Base-by-base conservation (phyloP, 2,888 invertebrate species). In the Drosophila pegasa region DNA sequence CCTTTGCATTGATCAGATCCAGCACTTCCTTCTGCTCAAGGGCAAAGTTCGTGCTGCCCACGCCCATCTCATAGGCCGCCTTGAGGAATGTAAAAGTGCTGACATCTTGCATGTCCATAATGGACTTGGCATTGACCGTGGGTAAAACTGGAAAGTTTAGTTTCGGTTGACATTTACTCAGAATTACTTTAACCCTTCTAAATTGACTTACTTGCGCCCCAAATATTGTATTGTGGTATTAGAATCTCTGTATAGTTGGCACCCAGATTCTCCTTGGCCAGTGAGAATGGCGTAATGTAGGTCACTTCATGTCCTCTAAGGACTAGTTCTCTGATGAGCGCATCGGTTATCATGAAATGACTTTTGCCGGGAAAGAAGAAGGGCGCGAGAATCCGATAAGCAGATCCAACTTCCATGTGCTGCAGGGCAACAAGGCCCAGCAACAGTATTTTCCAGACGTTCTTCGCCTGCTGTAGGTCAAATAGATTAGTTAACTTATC, bases 261-360 rank as follows among this genome's bases (percentile, higher is more conserved):
- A 0, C 83, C 80, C 41, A 90, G 41, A 7, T 88, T 85, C 45
- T 84, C 82, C 20, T 82, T 71, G 12, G 78, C 81, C 57, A 90
- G 48, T 0, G 89, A 75, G 54, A 88, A 85, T 4, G 74, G 68
- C 0, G 90, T 91, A 2, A 90, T 68, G 16, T 71, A 86, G 2
- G 90, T 90, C 0, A 90, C 91, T 41, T 92, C 91, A 65, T 94
- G 93, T 0, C 93, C 94, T 16, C 91, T 90, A 0, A 71, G 71
- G 0, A 93, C 91, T 4, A 93, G 74, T 10, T 91, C 92, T 56
- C 90, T 90, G 65, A 92, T 87, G 3, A 93, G 56, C 0, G 90
- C 80, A 47, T 92, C 90, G 20, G 91, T 90, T 90, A 93, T 92
- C 57, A 92, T 90, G 20, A 91, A 93, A 64, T 93, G 93, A 35